phyloP scores from a whole-genome alignment of 2,888 invertebrate genomes.

The Vandiemenella viatica region DNA sequence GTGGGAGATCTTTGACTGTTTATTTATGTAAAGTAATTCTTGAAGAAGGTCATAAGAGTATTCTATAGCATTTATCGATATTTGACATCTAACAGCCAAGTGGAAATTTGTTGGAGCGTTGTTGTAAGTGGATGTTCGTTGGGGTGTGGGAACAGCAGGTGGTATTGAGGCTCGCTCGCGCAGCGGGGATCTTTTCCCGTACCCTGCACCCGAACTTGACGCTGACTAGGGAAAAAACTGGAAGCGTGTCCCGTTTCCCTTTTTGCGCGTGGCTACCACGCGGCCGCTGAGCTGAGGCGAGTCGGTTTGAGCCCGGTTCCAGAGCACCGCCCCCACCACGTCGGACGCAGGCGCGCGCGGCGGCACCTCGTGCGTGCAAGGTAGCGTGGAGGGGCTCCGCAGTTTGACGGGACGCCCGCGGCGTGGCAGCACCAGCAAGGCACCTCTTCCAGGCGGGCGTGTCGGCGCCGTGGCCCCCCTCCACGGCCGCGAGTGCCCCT shows the following conservation, averaged over 20 bases:
- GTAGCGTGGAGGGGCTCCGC: background rate
- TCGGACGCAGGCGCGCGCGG: background rate
- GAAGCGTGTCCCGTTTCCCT: background rate
- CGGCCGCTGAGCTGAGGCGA: background rate
- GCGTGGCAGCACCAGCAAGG: background rate
- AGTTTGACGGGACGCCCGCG: background rate
- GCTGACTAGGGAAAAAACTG: background rate
- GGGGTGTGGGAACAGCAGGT: too few species aligned
- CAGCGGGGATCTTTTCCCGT: background rate
- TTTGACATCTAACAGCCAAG: too few species aligned
- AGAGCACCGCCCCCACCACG: background rate
- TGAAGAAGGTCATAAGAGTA: too few species aligned
- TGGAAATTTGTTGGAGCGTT: too few species aligned
- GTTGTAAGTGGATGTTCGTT: too few species aligned
- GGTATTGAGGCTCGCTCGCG: too few species aligned
- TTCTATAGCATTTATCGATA: too few species aligned
- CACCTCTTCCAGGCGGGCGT: background rate
- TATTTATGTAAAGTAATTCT: too few species aligned
- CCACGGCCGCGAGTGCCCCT: slow-evolving; percentile 9
- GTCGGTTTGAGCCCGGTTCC: background rate
- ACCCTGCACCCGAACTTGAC: background rate
- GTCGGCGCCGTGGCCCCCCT: background rate
- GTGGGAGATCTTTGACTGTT: too few species aligned
- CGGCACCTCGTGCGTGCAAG: background rate
- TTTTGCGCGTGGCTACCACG: background rate